phyloP scores from a whole-genome alignment of 37 sponge, comb jelly and placozoan species.

The Lycopodina hypogea region DNA sequence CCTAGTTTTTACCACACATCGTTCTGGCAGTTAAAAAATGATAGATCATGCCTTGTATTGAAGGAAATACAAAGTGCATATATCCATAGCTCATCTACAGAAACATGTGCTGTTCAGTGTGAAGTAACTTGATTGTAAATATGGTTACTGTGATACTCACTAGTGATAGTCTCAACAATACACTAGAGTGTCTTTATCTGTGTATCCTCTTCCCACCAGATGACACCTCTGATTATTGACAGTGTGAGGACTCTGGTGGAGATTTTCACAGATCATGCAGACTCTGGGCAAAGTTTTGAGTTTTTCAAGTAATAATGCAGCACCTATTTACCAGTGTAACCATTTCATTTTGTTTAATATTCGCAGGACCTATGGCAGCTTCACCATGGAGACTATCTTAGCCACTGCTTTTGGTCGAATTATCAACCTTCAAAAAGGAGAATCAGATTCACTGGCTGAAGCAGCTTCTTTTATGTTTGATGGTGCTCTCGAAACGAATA shows the following conservation, averaged over 20 bases:
- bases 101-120: too few species aligned
- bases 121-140: too few species aligned
- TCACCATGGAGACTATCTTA: constrained; percentile 72
- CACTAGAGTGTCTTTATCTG: too few species aligned
- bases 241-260: constrained; percentile 22
- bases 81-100: too few species aligned
- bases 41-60: too few species aligned
- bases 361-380: constrained; percentile 23
- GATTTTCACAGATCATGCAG: constrained; percentile 17
- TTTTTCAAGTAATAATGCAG: constrained; percentile 19
- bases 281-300: constrained; percentile 41
- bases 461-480: constrained; percentile 20
- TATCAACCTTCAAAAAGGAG: constrained; percentile 33
- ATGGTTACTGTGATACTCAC: too few species aligned
- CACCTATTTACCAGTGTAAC: background rate
- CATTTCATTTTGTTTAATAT: constrained; percentile 37
- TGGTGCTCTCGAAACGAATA: constrained; percentile 6
- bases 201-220: constrained; percentile 19
- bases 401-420: constrained; percentile 64
- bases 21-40: too few species aligned
- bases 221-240: constrained; percentile 60
- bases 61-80: too few species aligned
- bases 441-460: constrained; percentile 48
- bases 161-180: too few species aligned
- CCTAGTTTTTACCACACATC: too few species aligned